Conservation (phyloP, 2,888 invertebrate genomes). For the Stenodera caucasica region DNA sequence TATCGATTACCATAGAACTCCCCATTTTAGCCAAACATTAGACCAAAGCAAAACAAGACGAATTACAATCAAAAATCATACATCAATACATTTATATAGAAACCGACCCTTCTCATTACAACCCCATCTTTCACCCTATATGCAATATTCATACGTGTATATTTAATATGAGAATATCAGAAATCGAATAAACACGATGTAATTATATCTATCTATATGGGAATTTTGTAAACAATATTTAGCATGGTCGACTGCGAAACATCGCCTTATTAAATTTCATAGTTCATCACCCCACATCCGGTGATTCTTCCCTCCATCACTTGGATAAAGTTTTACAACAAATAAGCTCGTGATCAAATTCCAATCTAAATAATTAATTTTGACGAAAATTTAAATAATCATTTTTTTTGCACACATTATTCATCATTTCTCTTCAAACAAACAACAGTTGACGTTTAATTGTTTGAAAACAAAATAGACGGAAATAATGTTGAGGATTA, state of each 20-base stretch:
- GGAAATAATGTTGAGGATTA: slow-evolving; percentile 22
- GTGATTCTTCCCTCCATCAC: not conserved
- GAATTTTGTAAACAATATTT: slow-evolving; percentile 1
- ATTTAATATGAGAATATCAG: not conserved
- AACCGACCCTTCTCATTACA: too few relatives aligned
- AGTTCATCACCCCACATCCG: slow-evolving; percentile 1
- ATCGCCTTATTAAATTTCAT: slow-evolving; percentile 8
- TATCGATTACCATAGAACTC: slow-evolving; percentile 22
- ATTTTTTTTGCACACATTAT: slow-evolving; percentile 17
- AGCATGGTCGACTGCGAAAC: slow-evolving; percentile 2
- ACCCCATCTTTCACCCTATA: not conserved
- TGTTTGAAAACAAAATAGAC: slow-evolving; percentile 22
- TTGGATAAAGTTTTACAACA: not conserved
- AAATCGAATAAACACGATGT: not conserved
- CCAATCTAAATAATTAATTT: not conserved
- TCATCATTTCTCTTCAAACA: slow-evolving; percentile 10
- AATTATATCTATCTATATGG: not conserved
- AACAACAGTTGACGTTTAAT: slow-evolving; percentile 22
- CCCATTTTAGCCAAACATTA: slow-evolving; percentile 5
- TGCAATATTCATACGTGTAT: not conserved
- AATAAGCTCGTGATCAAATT: not conserved
- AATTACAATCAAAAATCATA: slow-evolving; percentile 23
- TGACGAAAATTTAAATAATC: not conserved
- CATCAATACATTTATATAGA: slow-evolving; percentile 1
- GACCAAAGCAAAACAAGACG: not conserved